Evolutionary conservation across 1,140 invertebrate species (phyloP).

Genomic region (Elysia chlorotica): DNA sequence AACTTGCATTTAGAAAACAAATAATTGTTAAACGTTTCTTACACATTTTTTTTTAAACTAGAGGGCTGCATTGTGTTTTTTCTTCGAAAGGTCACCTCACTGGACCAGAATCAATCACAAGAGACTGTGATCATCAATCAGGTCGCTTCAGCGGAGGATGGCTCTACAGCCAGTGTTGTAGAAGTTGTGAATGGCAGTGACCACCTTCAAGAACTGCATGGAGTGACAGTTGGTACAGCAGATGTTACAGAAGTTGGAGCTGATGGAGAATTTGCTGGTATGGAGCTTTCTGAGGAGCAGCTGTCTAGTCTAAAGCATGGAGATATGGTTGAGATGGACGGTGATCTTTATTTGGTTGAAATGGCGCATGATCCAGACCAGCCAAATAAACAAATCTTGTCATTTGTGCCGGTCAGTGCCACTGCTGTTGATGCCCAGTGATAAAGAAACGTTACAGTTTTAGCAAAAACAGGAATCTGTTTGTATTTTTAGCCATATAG

Average conservation of each 20-base stretch:
- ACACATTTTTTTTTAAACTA: no score
- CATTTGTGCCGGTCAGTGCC: constrained; percentile 11
- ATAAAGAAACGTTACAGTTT: no score
- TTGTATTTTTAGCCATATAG: no score
- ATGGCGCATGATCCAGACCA: constrained; percentile 6
- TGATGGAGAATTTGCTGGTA: constrained; percentile 9
- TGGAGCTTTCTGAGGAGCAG: constrained; percentile 51
- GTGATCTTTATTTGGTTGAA: constrained; percentile 49
- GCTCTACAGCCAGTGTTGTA: constrained; percentile 15
- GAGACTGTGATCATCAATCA: constrained; percentile 2
- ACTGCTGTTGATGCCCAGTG: no score
- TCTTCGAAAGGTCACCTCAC: no score
- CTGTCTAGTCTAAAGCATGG: constrained; percentile 48
- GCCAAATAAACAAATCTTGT: constrained; percentile 16
- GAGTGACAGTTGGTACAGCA: not conserved
- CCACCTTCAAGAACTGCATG: constrained; percentile 14
- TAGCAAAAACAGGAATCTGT: no score
- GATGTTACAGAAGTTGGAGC: not conserved
- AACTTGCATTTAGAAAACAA: no score
- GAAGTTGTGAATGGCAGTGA: constrained; percentile 13
- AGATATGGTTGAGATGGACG: constrained; percentile 59
- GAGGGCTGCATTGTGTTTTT: no score
- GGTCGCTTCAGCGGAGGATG: constrained; percentile 10
- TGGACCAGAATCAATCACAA: no score
- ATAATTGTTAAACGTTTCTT: no score